These are phyloP conservation scores for Onychomys torridus DNA, from an alignment of 2,797 vertebrate species.

Conservation along the genomic window DNA sequence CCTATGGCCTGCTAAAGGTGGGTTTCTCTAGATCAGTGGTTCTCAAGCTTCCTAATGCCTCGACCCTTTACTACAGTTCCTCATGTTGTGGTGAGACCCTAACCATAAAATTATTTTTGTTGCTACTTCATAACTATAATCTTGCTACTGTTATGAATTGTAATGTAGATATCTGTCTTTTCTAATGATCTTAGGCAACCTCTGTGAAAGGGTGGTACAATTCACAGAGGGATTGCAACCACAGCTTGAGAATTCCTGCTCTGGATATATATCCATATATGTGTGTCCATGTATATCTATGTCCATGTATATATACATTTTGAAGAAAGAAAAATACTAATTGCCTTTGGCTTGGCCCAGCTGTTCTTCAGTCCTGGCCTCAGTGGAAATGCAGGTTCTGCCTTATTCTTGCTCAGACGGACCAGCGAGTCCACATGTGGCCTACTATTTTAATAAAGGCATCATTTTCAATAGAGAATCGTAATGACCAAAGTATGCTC, in stretches of 20 bases:
- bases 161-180: background rate
- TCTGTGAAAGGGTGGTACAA: background rate
- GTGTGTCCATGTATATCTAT: too few species aligned
- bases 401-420: background rate
- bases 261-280: background rate
- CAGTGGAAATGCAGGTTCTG: background rate
- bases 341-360: background rate
- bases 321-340: background rate
- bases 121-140: background rate
- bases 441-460: constrained; percentile 32
- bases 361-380: background rate
- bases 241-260: background rate
- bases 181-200: background rate
- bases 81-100: background rate
- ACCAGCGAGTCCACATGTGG: background rate
- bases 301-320: background rate
- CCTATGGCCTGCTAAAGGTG: background rate
- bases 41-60: background rate
- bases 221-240: too few species aligned
- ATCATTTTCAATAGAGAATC: constrained; percentile 49
- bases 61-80: background rate
- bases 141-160: background rate
- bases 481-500: background rate
- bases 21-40: background rate
- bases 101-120: background rate